Evolutionary conservation across 2,888 invertebrate genomes (phyloP), one percentile per base, ranked within the genome.

Genomic region (Epinotia nisella): DNA sequence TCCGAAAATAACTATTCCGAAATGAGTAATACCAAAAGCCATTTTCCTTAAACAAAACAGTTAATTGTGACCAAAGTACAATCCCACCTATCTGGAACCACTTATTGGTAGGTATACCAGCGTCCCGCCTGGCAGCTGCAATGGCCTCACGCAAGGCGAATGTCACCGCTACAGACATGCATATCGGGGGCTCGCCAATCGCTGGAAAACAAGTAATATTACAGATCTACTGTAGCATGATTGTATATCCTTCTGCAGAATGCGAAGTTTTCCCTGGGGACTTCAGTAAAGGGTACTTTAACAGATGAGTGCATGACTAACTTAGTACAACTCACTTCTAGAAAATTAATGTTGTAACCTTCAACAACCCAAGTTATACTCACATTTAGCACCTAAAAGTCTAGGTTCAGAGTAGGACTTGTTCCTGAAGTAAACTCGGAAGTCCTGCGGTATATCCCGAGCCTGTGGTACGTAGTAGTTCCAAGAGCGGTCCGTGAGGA

Each of bases 401-500:
- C 95, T 94, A 2, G 87, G 70, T 0, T 91, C 89, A 85, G 95
- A 95, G 1, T 93, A 87, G 68, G 93, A 88, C 77, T 95, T 94
- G 76, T 92, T 90, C 13, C 93, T 90, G 74, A 96, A 94, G 49
- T 91, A 90, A 0, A 96, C 86, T 59, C 95, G 89, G 70, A 96
- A 95, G 82, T 95, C 94, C 45, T 94, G 90, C 0, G 96, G 96
- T 76, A 96, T 95, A 77, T 96, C 96, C 78, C 94, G 95, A 0
- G 94, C 93, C 39, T 95, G 94, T 0, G 95, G 95, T 7, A 95
- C 93, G 80, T 95, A 94, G 81, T 96, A 96, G 77, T 93, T 94
- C 96, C 96, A 97, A 19, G 96, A 95, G 59, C 95, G 92, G 79
- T 95, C 92, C n/a, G 96, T 96, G 9, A 95, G 86, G 4, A 95